Evolutionary conservation across 2,797 vertebrate genomes (phyloP), one percentile per base, ranked within the genome.

Genomic region (Scolopax bukidnonensis): DNA sequence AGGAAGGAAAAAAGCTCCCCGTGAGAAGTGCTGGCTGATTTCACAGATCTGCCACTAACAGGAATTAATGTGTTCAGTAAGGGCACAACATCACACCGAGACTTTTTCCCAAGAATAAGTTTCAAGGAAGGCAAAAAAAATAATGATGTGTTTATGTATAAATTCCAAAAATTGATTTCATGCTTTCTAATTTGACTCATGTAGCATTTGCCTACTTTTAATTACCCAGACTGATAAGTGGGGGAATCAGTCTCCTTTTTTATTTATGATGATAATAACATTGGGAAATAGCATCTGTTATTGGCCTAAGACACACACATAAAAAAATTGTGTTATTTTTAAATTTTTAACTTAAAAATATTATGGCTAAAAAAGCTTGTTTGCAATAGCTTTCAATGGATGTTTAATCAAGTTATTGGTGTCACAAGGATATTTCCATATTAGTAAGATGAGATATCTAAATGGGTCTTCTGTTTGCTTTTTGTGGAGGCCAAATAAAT

Each of bases 1-100:
- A 67, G 23, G 30, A 79, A 48, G 11, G 40, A 10, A 50, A 90
- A 76, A 57, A 1, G 3, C 3, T 0, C 4, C n/a, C 5, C 0
- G 0, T 40, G 59, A 70, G 18, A 27, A 48, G 12, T 40, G 28
- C 32, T n/a, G 40, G 48, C 4, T n/a, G 6, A 48, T 70, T 79
- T 71, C 73, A 30, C 33, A 30, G 8, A 53, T 43, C 63, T 85
- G 19, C 5, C 30, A 28, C 10, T 71, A 63, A 27, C 10, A 24
- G 18, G 33, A 75, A 76, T 50, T 78, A 67, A 50, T 0, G 0
- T 9, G 5, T 41, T 5, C 11, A 36, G 10, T 56, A 70, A 57
- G 19, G 16, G 4, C 28, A 30, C 1, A 13, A 15, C 48, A 32
- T 41, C 47, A 61, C 21, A 78, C 8, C 13, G 45, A 77, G 45